Percentiles rank a stretch among this genome's conserved stretches.
These are phyloP conservation scores for Neodiprion fabricii DNA, from an alignment of 1,140 invertebrate genomes.

Conservation along the genomic window DNA sequence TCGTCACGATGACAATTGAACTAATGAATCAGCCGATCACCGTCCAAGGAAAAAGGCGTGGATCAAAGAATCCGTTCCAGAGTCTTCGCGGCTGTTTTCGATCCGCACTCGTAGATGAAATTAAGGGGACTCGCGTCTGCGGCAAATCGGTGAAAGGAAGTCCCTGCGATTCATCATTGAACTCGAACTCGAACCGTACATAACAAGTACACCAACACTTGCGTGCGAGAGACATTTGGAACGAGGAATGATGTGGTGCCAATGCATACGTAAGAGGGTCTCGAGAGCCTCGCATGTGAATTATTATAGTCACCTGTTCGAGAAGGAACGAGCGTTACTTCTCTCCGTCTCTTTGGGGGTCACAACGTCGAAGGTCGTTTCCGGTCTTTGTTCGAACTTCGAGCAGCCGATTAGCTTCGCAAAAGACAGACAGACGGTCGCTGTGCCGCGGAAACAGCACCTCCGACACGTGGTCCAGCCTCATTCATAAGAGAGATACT, in stretches of 20 bases:
- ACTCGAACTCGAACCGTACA: not conserved
- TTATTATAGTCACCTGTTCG: slow-evolving; percentile 1
- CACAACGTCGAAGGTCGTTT: slow-evolving; percentile 6
- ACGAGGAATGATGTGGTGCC: not conserved
- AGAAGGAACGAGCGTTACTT: not conserved
- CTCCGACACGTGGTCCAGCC: not conserved
- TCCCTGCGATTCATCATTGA: not conserved
- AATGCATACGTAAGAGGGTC: not conserved
- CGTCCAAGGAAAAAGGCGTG: too few relatives aligned
- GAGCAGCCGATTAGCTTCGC: not conserved
- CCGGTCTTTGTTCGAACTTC: slow-evolving; percentile 12
- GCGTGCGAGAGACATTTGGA: not conserved
- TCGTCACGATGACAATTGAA: too few relatives aligned
- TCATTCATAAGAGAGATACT: not conserved
- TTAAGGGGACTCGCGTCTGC: not conserved
- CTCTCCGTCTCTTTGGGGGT: not conserved
- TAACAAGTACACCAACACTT: too few relatives aligned
- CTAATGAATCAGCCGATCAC: too few relatives aligned
- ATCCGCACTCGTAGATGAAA: not conserved
- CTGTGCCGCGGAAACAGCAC: not conserved
- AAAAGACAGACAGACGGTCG: not conserved
- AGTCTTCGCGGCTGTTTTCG: too few relatives aligned
- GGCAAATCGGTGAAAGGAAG: not conserved
- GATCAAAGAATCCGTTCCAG: too few relatives aligned
- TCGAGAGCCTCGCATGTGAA: not conserved